Base-by-base conservation (phyloP, 2,888 invertebrate species). In the Pheosia tremula region DNA sequence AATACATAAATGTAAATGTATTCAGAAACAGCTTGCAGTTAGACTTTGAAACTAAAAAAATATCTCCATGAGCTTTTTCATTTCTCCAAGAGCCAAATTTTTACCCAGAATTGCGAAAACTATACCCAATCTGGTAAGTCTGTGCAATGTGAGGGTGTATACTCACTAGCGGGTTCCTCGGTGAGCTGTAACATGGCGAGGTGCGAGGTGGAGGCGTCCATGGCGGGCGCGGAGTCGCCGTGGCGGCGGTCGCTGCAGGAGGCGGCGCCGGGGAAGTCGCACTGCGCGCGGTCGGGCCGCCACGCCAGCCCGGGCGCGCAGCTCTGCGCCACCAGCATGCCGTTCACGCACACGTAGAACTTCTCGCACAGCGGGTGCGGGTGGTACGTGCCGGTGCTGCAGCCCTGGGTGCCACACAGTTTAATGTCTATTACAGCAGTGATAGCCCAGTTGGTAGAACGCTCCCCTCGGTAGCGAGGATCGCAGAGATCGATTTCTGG, bases 241-340 rank as follows among this genome's bases (percentile, higher is more conserved):
- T 88, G 87, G 11, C 90, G 77, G 9, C 85, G 80, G 69, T 91
- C 91, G 38, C 82, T 80, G 75, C 97, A 97, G 36, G 95, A 95
- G 0, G 95, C 95, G 64, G 95, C 94, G 50, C 93, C 91, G 0
- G 96, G 96, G 96, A 97, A 97, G 85, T 97, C 97, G 79, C 98
- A 98, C 76, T 96, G 96, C 11, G 94, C 94, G 5, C 91, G 89
- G 6, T 95, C 93, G 7, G 94, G 91, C 73, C 96, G 95, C 96
- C 97, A 98, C 65, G 96, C 95, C 2, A 97, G 93, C 1, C 97
- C 96, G 0, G 96, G 96, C 0, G 97, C 97, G 79, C 98, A 98
- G 61, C 94, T 95, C 77, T 96, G 96, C 0, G 95, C 87, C 3
- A 97, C 94, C 58, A 96, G 87, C n/a, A 94, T 87, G 0, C 95